Conservation (phyloP, 1,140 invertebrate genomes). For the Leguminivora glycinivorella region DNA sequence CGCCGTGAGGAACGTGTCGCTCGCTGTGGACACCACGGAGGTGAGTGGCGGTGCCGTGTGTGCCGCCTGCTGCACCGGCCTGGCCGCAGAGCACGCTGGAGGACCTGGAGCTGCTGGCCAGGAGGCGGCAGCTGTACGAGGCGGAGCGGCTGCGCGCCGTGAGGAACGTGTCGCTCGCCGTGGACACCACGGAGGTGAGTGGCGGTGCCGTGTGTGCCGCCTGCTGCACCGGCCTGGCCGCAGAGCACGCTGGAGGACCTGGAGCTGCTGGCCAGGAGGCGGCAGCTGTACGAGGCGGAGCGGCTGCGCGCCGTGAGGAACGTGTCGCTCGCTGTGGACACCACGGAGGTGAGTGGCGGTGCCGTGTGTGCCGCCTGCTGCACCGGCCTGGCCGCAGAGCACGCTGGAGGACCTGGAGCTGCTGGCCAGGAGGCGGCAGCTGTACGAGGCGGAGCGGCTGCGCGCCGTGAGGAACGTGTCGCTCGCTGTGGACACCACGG, state of each 20-base stretch:
- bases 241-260: slow-evolving; percentile 35
- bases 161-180: slow-evolving; percentile 36
- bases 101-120: slow-evolving; percentile 38
- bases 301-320: slow-evolving; percentile 34
- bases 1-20: slow-evolving; percentile 37
- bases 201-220: slow-evolving; percentile 34
- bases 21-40: slow-evolving; percentile 43
- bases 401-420: slow-evolving; percentile 40
- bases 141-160: slow-evolving; percentile 32
- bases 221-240: slow-evolving; percentile 6
- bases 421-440: slow-evolving; percentile 35
- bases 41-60: slow-evolving; percentile 33
- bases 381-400: slow-evolving; percentile 7
- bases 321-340: slow-evolving; percentile 42
- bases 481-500: slow-evolving; percentile 40
- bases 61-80: slow-evolving; percentile 27
- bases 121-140: slow-evolving; percentile 37
- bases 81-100: slow-evolving; percentile 31
- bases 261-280: slow-evolving; percentile 37
- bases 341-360: slow-evolving; percentile 36
- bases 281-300: slow-evolving; percentile 35
- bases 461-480: slow-evolving; percentile 38
- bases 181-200: slow-evolving; percentile 44
- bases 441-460: slow-evolving; percentile 33
- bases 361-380: background rate